Conservation (phyloP, 2,797 vertebrate genomes). For the Sciaenops ocellatus region DNA sequence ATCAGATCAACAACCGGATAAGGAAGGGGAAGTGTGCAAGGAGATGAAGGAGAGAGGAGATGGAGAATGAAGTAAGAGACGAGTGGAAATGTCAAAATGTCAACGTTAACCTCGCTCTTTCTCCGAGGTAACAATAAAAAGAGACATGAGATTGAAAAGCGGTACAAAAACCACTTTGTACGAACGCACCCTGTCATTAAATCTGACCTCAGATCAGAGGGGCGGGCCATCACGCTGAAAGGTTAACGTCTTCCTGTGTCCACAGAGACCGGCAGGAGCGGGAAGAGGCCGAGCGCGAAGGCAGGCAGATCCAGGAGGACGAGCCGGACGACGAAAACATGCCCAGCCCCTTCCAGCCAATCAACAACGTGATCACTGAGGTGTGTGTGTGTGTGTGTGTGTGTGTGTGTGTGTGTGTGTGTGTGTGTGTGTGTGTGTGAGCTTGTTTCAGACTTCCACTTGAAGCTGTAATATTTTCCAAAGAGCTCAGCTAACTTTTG, state of each 20-base stretch:
- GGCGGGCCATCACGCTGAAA: slow-evolving; percentile 6
- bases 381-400: slow-evolving; percentile 62
- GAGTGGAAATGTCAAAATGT: slow-evolving; percentile 44
- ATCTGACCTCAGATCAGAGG: slow-evolving; percentile 9
- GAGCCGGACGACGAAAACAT: slow-evolving; percentile 79
- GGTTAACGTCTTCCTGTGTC: slow-evolving; percentile 8
- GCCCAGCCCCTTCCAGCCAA: slow-evolving; percentile 92
- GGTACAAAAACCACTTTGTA: neutral
- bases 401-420: rapidly evolving
- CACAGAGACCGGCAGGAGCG: slow-evolving; percentile 85
- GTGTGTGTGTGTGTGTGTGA: neutral
- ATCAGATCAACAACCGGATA: too few species aligned
- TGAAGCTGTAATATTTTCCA: neutral
- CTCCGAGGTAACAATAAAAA: neutral
- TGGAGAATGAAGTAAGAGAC: slow-evolving; percentile 6
- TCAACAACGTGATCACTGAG: slow-evolving; percentile 87
- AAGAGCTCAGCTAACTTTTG: neutral
- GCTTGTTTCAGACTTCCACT: too few species aligned
- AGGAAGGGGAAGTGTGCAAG: too few species aligned
- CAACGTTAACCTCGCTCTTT: neutral
- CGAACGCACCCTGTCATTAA: slow-evolving; percentile 8
- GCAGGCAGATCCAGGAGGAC: slow-evolving; percentile 77
- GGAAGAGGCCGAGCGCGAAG: slow-evolving; percentile 86
- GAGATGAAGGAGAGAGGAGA: neutral
- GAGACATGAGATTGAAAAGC: too few species aligned